These are phyloP conservation scores for Anastrepha obliqua DNA, from an alignment of 1,140 invertebrate species.

Conservation along the genomic window DNA sequence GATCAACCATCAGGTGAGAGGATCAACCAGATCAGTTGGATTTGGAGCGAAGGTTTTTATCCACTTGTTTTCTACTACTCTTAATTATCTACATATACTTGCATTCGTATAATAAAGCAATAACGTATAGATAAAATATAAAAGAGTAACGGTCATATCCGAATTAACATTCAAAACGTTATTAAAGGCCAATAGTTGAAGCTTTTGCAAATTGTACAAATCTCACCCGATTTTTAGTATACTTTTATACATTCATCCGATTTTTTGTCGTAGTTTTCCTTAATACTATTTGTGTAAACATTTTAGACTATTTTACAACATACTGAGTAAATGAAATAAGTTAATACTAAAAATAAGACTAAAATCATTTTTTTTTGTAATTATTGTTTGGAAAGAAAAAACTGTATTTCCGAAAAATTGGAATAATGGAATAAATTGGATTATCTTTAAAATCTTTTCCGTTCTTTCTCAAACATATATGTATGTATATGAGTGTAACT, in stretches of 20 bases:
- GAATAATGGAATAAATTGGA: no score
- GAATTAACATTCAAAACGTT: constrained; percentile 28
- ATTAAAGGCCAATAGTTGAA: constrained; percentile 28
- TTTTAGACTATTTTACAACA: no score
- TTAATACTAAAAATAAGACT: no score
- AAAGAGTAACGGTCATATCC: not conserved
- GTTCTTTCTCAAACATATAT: no score
- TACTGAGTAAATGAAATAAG: no score
- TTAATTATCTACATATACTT: not conserved
- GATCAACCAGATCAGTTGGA: constrained; percentile 81
- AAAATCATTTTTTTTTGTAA: no score
- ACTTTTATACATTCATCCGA: no score
- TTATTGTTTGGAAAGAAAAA: no score
- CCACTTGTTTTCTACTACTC: constrained; percentile 75
- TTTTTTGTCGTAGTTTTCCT: not conserved
- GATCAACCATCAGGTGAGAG: constrained; percentile 95
- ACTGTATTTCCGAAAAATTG: no score
- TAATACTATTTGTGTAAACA: not conserved
- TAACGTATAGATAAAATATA: not conserved
- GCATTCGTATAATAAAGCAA: not conserved
- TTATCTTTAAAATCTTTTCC: no score
- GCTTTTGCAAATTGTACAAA: not conserved
- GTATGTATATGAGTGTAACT: no score
- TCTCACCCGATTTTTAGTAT: not conserved
- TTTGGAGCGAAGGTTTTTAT: constrained; percentile 91